Conservation (phyloP, 2,888 invertebrate genomes). For the Drosophila pseudotakahashii region DNA sequence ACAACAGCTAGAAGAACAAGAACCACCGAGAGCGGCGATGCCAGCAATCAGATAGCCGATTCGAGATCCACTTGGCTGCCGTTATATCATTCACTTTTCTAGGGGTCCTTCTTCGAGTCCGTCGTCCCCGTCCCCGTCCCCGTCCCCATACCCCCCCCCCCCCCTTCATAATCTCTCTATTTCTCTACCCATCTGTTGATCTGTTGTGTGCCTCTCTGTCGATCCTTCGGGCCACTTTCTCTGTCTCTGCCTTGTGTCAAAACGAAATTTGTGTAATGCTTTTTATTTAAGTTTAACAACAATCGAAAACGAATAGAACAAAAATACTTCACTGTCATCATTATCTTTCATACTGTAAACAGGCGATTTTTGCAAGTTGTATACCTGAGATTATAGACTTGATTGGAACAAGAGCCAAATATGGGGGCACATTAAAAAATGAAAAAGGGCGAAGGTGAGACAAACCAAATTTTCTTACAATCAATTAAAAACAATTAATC, state of each 20-base stretch:
- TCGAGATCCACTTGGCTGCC: conserved; percentile 26
- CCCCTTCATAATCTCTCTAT: conserved; percentile 6
- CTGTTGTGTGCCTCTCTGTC: conserved; percentile 20
- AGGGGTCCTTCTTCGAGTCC: conserved; percentile 33
- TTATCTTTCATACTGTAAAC: conserved; percentile 83
- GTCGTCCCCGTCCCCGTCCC: conserved; percentile 11
- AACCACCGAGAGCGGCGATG: conserved; percentile 21
- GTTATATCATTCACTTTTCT: conserved; percentile 8
- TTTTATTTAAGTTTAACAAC: conserved; percentile 60
- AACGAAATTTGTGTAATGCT: conserved; percentile 49
- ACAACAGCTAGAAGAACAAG: conserved; percentile 16
- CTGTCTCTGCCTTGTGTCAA: conserved; percentile 33
- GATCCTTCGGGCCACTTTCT: conserved; percentile 26
- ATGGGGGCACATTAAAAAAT: conserved; percentile 99
- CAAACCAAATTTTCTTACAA: conserved; percentile 77
- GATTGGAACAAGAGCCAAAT: conserved; percentile 99
- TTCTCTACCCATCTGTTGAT: conserved; percentile 27
- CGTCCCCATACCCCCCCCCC: conserved; percentile 9
- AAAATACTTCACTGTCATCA: conserved; percentile 82
- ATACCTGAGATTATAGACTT: conserved; percentile 99
- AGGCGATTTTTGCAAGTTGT: conserved; percentile 99
- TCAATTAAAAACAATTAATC: conserved; percentile 69
- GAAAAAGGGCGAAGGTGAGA: conserved; percentile 99
- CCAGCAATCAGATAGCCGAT: conserved; percentile 30
- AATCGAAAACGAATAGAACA: conserved; percentile 60